These are phyloP conservation scores for Emydoidea blandingii DNA, from an alignment of 2,797 vertebrate genomes.

Conservation along the genomic window DNA sequence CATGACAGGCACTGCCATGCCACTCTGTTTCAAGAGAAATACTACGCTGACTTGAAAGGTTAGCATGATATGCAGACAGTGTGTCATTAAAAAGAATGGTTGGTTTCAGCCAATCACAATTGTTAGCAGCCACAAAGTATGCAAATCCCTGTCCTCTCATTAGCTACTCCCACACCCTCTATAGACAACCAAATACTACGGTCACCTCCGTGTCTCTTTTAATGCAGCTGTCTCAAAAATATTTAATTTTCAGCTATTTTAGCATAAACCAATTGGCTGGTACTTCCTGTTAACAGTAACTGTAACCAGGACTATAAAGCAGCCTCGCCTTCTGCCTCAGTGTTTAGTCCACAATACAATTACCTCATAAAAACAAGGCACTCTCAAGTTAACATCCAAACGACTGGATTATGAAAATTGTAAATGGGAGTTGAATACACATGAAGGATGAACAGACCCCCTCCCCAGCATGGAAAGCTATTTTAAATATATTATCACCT, in stretches of 20 bases:
- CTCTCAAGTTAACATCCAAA: neutral
- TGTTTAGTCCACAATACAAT: neutral
- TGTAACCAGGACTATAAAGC: neutral
- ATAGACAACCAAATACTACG: slow-evolving; percentile 41
- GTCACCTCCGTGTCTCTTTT: slow-evolving; percentile 40
- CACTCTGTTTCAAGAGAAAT: slow-evolving; percentile 48
- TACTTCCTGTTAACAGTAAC: neutral
- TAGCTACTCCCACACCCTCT: neutral
- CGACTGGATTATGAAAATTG: neutral
- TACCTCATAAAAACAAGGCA: slow-evolving; percentile 17
- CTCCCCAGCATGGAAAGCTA: slow-evolving; percentile 54
- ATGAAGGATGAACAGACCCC: slow-evolving; percentile 57
- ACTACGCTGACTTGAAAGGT: neutral
- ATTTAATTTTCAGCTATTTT: neutral
- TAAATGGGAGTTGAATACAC: slow-evolving; percentile 37
- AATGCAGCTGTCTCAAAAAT: neutral
- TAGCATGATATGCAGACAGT: too few species aligned
- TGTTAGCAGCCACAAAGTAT: slow-evolving; percentile 27
- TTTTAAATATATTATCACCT: slow-evolving; percentile 45
- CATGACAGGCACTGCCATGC: slow-evolving; percentile 28
- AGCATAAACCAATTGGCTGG: neutral
- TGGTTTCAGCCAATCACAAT: neutral
- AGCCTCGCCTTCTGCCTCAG: accelerated
- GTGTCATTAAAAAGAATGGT: neutral
- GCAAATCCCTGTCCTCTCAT: slow-evolving; percentile 56